Evolutionary conservation across 2,888 invertebrate species (phyloP).

Genomic region (Carabus problematicus): DNA sequence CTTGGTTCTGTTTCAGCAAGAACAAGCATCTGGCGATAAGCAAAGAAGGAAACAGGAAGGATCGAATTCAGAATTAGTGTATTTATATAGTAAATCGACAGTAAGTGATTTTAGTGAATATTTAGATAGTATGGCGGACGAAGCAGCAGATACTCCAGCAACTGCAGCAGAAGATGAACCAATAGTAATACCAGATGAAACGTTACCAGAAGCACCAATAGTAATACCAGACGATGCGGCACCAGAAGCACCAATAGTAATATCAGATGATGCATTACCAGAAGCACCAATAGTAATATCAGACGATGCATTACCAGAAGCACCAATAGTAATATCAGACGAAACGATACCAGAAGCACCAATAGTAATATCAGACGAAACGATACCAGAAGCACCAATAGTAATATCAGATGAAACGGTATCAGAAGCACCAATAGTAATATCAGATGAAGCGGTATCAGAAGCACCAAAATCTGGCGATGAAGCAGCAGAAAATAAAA

Average conservation of each 20-base stretch:
- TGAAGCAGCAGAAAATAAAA: slow-evolving; percentile 19
- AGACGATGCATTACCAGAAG: no score
- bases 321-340: slow-evolving; percentile 6
- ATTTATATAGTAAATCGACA: no score
- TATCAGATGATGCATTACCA: slow-evolving; percentile 29
- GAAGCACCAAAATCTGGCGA: neutral
- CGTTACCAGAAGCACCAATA: slow-evolving; percentile 14
- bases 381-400: slow-evolving; percentile 40
- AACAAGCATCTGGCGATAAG: slow-evolving; percentile 43
- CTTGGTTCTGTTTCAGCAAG: slow-evolving; percentile 46
- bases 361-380: slow-evolving; percentile 8
- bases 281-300: neutral
- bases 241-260: slow-evolving; percentile 13
- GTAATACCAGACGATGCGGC: slow-evolving; percentile 5
- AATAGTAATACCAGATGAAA: slow-evolving; percentile 16
- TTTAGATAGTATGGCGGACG: no score
- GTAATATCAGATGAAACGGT: slow-evolving; percentile 1
- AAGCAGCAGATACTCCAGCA: neutral
- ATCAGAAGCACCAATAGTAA: slow-evolving; percentile 13
- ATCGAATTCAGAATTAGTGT: neutral
- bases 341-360: slow-evolving; percentile 1
- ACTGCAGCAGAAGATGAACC: slow-evolving; percentile 40
- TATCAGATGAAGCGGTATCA: slow-evolving; percentile 29
- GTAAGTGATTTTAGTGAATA: no score
- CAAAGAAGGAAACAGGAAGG: slow-evolving; percentile 37